Conservation (phyloP, 2,113 vertebrate genomes). For the Syngnathus floridae region DNA sequence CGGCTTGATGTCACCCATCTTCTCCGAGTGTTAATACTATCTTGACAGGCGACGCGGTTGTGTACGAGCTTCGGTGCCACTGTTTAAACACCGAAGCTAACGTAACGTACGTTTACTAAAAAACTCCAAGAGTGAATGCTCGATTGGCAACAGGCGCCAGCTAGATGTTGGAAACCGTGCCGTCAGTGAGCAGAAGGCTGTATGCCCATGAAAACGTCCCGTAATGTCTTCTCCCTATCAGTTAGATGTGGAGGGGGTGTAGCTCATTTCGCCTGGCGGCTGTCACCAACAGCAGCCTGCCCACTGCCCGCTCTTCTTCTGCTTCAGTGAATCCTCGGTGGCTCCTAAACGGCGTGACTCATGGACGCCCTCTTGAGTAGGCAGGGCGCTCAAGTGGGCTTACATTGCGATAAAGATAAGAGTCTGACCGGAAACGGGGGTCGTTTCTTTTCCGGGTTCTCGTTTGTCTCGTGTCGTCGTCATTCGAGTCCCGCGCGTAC, state of each 20-base stretch:
- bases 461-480: neutral
- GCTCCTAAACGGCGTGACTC: neutral
- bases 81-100: constrained; percentile 11
- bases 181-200: neutral
- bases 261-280: constrained; percentile 21
- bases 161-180: neutral
- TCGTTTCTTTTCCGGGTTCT: neutral
- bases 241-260: constrained; percentile 16
- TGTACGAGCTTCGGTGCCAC: neutral
- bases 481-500: neutral
- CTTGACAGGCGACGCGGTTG: constrained; percentile 1
- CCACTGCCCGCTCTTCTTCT: neutral
- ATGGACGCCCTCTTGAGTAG: neutral
- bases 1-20: constrained; percentile 63
- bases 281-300: constrained; percentile 49
- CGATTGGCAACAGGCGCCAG: neutral
- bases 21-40: constrained; percentile 20
- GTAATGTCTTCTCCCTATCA: constrained; percentile 14
- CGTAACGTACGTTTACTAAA: constrained; percentile 16
- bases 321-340: neutral
- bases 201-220: constrained; percentile 5
- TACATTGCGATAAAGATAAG: neutral
- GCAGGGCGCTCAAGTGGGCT: no score
- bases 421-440: neutral
- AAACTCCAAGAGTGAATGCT: constrained; percentile 39